A percentile compares a stretch with the other conserved stretches of the same genome.
Evolutionary conservation across 64 coral and sea anemone genomes (phyloP).

Genomic region (Actinia tenebrosa): DNA sequence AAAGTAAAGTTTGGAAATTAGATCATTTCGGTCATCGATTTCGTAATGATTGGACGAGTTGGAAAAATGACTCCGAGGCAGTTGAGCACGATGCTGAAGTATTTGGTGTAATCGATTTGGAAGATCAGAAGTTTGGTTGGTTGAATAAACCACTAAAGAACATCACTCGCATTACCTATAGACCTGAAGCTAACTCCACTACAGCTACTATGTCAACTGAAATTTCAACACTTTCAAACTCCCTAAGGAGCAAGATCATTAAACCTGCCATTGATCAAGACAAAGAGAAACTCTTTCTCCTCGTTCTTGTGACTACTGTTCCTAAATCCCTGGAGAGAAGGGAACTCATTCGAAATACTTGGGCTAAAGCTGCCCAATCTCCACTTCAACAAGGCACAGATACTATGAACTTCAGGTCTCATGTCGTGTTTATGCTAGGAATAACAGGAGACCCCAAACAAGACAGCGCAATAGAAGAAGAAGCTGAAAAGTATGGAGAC

Average conservation of each 20-base stretch:
- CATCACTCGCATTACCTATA: not conserved
- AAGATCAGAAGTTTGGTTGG: conserved; percentile 1
- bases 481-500: not conserved
- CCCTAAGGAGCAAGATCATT: not conserved
- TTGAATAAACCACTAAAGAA: not conserved
- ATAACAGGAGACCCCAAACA: not conserved
- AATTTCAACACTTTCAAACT: not conserved
- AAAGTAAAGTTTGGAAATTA: not conserved
- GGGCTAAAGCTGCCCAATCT: not conserved
- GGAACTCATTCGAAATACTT: conserved; percentile 11
- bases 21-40: not conserved
- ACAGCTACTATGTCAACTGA: not conserved
- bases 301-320: not conserved
- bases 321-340: conserved; percentile 1
- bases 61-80: not conserved
- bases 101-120: not conserved
- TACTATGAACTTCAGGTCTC: not conserved
- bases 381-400: not conserved
- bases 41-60: not conserved
- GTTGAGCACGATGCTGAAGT: not conserved
- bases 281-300: not conserved
- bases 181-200: not conserved
- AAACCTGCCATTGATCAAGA: not conserved
- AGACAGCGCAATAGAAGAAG: not conserved
- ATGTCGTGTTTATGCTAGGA: conserved; percentile 12